Conservation (phyloP, 2,113 vertebrate genomes). For the Oophaga pumilio region DNA sequence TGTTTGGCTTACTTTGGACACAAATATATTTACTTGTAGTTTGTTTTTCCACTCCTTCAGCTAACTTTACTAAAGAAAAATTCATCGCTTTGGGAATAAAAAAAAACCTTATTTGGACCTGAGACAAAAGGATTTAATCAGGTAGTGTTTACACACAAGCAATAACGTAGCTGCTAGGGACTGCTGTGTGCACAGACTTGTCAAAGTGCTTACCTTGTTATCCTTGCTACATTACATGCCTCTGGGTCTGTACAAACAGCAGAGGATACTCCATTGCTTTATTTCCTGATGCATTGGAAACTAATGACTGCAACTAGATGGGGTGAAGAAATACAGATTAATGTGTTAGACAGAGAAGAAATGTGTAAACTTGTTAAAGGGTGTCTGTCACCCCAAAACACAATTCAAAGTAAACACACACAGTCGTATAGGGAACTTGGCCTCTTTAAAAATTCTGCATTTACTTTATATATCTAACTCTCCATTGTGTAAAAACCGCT, state of each 20-base stretch:
- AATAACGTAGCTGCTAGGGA: conserved; percentile 49
- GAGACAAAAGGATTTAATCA: conserved; percentile 33
- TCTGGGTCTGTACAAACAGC: conserved; percentile 21
- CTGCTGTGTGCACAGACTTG: conserved; percentile 18
- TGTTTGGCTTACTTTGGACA: background rate
- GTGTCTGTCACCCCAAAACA: too few species aligned
- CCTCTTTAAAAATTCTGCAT: too few species aligned
- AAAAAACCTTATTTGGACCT: conserved; percentile 27
- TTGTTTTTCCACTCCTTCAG: conserved; percentile 13
- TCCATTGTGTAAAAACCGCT: too few species aligned
- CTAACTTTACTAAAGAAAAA: conserved; percentile 32
- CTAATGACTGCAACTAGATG: conserved; percentile 31
- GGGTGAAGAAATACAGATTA: conserved; percentile 13
- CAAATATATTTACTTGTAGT: conserved; percentile 12
- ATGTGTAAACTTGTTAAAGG: conserved; percentile 13
- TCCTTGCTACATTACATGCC: conserved; percentile 39
- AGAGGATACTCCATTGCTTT: conserved; percentile 8
- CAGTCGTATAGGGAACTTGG: too few species aligned
- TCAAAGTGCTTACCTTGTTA: conserved; percentile 42
- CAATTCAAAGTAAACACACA: too few species aligned
- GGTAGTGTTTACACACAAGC: conserved; percentile 36
- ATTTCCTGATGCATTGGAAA: conserved; percentile 28
- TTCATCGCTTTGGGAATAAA: conserved; percentile 2
- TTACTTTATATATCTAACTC: too few species aligned
- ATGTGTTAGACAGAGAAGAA: background rate